phyloP scores from a whole-genome alignment of 2,113 vertebrate species.

The Brachionichthys hirsutus region DNA sequence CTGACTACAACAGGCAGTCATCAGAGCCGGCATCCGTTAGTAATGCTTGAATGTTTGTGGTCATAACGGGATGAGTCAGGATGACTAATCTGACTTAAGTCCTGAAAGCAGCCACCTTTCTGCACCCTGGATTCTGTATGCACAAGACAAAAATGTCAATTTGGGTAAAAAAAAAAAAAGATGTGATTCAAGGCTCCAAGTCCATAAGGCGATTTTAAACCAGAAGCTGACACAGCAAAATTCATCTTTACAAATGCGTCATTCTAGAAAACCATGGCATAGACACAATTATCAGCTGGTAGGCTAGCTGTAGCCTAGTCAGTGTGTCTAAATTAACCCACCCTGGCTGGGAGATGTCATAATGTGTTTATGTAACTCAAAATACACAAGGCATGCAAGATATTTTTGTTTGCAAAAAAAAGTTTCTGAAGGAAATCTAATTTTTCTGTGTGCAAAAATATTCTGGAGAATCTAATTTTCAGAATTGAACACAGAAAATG shows the following conservation, averaged over 20 bases:
- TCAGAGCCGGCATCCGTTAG: conserved; percentile 39
- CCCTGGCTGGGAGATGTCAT: too few species aligned
- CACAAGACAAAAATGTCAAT: conserved; percentile 14
- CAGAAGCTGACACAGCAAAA: not conserved
- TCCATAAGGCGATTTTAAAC: not conserved
- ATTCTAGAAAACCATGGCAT: too few species aligned
- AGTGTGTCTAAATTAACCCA: too few species aligned
- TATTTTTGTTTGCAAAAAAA: not conserved
- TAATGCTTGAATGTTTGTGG: conserved; percentile 41
- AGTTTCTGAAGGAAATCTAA: not conserved
- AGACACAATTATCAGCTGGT: too few species aligned
- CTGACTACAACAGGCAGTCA: conserved; percentile 29
- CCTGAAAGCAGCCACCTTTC: conserved; percentile 2
- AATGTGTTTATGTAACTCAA: too few species aligned
- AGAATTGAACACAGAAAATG: not conserved
- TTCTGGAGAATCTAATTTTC: too few species aligned
- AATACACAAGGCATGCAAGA: not conserved
- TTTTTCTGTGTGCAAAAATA: not conserved
- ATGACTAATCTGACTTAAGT: conserved; percentile 39
- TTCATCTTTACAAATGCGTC: not conserved
- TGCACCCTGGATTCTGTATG: not conserved
- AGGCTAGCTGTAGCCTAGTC: too few species aligned
- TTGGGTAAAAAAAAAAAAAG: conserved; percentile 1
- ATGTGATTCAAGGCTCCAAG: not conserved
- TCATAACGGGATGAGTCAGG: conserved; percentile 33